phyloP scores from a whole-genome alignment of 2,797 vertebrate species.

The Leptoclinus maculatus region DNA sequence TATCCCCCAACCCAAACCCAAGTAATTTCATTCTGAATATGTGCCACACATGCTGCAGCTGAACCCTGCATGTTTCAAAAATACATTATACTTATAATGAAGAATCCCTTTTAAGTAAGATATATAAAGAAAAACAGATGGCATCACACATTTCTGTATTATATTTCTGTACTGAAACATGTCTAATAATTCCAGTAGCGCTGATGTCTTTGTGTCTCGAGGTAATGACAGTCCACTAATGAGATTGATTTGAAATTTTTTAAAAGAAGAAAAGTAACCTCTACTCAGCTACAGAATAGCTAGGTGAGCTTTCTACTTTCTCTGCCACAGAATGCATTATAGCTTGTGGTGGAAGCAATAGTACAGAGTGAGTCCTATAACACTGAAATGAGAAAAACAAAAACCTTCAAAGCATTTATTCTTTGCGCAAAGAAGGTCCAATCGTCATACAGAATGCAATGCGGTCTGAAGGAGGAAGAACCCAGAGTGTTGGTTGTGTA shows the following conservation, averaged over 20 bases:
- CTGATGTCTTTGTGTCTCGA: background rate
- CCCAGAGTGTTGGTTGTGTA: too few relatives aligned
- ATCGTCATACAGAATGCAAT: too few relatives aligned
- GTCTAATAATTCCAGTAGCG: background rate
- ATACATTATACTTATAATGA: background rate
- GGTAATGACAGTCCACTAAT: background rate
- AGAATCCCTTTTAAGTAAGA: background rate
- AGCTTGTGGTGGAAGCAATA: too few relatives aligned
- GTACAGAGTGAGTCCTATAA: too few relatives aligned
- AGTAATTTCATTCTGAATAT: background rate
- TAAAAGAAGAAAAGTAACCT: background rate
- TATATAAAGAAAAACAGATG: background rate
- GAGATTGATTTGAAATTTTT: background rate
- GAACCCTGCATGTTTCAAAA: background rate
- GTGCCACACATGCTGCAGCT: background rate
- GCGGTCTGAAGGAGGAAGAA: too few relatives aligned
- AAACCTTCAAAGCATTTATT: too few relatives aligned
- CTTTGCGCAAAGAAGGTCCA: too few relatives aligned
- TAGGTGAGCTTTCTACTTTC: background rate
- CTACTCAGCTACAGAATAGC: background rate
- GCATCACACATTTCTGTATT: background rate
- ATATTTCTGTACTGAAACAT: too few relatives aligned
- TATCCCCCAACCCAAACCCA: background rate
- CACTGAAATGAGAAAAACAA: too few relatives aligned
- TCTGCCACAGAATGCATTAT: background rate